phyloP scores from a whole-genome alignment of 2,797 vertebrate genomes.

The Semotilus atromaculatus region DNA sequence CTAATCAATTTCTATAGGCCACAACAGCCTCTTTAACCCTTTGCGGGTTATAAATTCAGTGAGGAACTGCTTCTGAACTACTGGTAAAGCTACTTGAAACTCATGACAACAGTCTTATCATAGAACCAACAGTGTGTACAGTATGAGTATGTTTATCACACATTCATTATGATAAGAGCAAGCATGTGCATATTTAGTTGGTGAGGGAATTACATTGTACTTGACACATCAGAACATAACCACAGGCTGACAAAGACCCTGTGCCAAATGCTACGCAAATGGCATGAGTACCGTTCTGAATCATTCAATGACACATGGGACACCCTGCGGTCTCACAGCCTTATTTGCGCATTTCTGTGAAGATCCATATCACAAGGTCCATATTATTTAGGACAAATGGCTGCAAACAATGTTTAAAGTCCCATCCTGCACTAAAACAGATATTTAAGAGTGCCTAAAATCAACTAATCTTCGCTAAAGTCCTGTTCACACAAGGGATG shows the following conservation, averaged over 20 bases:
- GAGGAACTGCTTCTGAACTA: not conserved
- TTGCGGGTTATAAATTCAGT: not conserved
- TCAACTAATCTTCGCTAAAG: not conserved
- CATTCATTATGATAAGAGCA: conserved; percentile 8
- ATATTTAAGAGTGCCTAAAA: not conserved
- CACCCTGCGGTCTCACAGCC: not conserved
- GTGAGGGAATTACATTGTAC: not conserved
- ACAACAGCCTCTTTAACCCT: not conserved
- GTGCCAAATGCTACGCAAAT: not conserved
- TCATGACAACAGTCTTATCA: conserved; percentile 14
- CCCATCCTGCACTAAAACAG: not conserved
- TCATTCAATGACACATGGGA: not conserved
- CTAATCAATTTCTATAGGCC: not conserved
- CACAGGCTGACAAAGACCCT: not conserved
- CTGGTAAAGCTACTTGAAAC: not conserved
- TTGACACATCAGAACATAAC: not conserved
- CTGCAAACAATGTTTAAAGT: not conserved
- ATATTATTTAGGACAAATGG: not conserved
- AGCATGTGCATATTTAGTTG: not conserved
- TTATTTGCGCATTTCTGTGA: not conserved
- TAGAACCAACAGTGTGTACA: not conserved
- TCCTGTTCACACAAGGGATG: not conserved
- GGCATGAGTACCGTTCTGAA: not conserved
- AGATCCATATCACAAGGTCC: not conserved
- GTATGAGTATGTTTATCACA: conserved; percentile 2